Conservation (phyloP, 2,113 vertebrate genomes). For the Ictalurus furcatus region DNA sequence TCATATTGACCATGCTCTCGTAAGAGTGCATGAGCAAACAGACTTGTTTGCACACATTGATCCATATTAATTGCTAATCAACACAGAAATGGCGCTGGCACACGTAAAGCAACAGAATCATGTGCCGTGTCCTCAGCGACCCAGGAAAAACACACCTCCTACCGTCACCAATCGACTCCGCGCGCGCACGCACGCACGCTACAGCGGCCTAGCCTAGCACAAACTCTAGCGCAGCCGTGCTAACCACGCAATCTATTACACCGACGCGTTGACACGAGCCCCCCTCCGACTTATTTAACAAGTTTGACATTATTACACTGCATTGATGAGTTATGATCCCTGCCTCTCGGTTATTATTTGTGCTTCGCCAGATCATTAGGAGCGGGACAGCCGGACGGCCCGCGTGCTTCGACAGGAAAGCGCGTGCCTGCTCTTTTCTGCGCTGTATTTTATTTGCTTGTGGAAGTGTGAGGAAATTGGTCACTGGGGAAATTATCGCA, state of each 20-base stretch:
- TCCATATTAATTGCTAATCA: slow-evolving; percentile 4
- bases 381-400: slow-evolving; percentile 67
- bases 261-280: slow-evolving; percentile 57
- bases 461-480: slow-evolving; percentile 71
- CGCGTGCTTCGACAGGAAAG: slow-evolving; percentile 52
- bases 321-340: slow-evolving; percentile 69
- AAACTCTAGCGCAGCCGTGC: slow-evolving; percentile 26
- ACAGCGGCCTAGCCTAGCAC: background rate
- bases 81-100: background rate
- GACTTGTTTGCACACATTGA: slow-evolving; percentile 16
- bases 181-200: too few species aligned
- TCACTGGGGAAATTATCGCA: slow-evolving; percentile 76
- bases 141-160: background rate
- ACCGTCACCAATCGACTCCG: background rate
- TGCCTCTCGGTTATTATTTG: slow-evolving; percentile 71
- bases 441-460: slow-evolving; percentile 72
- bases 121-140: slow-evolving; percentile 1
- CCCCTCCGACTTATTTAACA: slow-evolving; percentile 69
- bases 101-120: background rate
- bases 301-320: slow-evolving; percentile 64
- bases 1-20: slow-evolving; percentile 17
- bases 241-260: slow-evolving; percentile 55
- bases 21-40: background rate
- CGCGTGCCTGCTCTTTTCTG: slow-evolving; percentile 60
- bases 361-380: slow-evolving; percentile 74